phyloP scores from a whole-genome alignment of 2,797 vertebrate species.

The Ceyx erithaca region DNA sequence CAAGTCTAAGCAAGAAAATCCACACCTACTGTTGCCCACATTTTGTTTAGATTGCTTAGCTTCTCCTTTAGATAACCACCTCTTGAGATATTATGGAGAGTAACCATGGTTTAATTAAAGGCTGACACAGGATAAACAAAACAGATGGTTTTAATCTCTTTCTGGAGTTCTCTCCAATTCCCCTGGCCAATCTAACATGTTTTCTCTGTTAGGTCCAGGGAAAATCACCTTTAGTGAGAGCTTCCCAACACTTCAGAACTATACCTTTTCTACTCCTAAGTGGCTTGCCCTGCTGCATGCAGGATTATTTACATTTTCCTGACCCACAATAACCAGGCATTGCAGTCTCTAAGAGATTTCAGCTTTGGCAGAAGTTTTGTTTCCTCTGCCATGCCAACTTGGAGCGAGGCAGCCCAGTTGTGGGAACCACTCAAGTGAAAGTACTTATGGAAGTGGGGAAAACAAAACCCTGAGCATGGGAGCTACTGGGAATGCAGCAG shows the following conservation, averaged over 20 bases:
- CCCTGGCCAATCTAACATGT: not conserved
- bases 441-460: not conserved
- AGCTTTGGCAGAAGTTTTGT: not conserved
- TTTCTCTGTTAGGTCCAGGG: not conserved
- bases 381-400: not conserved
- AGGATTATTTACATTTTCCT: not conserved
- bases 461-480: not conserved
- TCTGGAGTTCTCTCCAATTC: not conserved
- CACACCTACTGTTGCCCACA: rapidly evolving
- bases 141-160: not conserved
- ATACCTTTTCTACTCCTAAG: not conserved
- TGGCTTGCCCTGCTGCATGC: not conserved
- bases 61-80: not conserved
- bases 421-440: not conserved
- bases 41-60: not conserved
- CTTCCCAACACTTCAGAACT: not conserved
- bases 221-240: not conserved
- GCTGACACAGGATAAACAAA: not conserved
- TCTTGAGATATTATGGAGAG: not conserved
- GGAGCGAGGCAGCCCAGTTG: not conserved
- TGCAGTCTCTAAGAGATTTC: not conserved
- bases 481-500: not conserved
- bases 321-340: not conserved
- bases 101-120: not conserved
- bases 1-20: not conserved